A percentile compares a stretch with the other conserved stretches of the same genome.
Conservation (phyloP, 2,888 invertebrate genomes). For the Linnaemya vulpina region DNA sequence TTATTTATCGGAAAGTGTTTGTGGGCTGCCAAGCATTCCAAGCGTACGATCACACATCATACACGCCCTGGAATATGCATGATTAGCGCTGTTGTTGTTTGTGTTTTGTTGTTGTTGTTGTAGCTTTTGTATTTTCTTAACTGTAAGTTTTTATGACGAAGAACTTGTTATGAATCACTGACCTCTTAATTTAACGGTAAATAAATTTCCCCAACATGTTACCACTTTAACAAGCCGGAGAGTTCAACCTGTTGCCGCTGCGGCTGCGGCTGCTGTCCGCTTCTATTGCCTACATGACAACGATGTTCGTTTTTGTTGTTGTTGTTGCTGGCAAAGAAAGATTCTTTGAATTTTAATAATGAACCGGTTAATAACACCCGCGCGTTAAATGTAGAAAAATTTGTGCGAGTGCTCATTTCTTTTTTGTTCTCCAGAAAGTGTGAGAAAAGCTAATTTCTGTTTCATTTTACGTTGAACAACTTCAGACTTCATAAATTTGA, state of each 20-base stretch:
- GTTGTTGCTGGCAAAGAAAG: conserved; percentile 26
- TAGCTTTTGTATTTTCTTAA: neutral
- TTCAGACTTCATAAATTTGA: neutral
- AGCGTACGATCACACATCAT: neutral
- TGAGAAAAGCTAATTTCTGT: conserved; percentile 52
- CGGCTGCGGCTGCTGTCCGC: neutral
- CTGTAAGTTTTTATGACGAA: conserved; percentile 38
- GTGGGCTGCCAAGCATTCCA: conserved; percentile 6
- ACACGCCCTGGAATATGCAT: conserved; percentile 47
- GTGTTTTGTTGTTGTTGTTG: neutral
- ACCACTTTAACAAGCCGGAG: conserved; percentile 29
- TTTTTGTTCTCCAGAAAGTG: conserved; percentile 43
- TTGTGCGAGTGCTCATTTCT: neutral
- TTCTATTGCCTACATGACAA: conserved; percentile 9
- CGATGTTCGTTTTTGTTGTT: neutral
- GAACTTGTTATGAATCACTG: conserved; percentile 66
- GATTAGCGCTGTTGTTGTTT: neutral
- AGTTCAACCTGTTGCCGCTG: conserved; percentile 50
- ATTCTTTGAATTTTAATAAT: conserved; percentile 58
- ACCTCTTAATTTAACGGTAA: conserved; percentile 67
- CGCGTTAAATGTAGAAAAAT: conserved; percentile 20
- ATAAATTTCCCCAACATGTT: conserved; percentile 19
- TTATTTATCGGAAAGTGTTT: neutral
- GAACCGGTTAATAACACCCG: conserved; percentile 67
- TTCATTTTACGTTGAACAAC: neutral